A percentile compares a stretch with the other conserved stretches of the same genome.
phyloP scores from a whole-genome alignment of 2,113 vertebrate species.

The Paraplagusia blochii region DNA sequence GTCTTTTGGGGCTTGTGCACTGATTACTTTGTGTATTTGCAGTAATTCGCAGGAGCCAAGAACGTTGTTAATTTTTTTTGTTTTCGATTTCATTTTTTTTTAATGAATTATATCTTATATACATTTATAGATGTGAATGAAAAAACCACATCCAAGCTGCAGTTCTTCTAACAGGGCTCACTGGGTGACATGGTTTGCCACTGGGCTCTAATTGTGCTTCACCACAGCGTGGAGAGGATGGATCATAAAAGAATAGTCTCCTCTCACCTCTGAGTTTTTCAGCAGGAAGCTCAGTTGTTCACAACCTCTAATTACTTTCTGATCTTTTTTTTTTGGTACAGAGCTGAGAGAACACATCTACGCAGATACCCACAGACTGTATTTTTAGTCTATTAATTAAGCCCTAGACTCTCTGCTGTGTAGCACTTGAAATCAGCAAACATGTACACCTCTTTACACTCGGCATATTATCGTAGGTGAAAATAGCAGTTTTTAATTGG shows the following conservation, averaged over 20 bases:
- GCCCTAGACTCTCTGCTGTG: conserved; percentile 22
- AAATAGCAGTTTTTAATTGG: conserved; percentile 67
- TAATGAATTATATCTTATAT: background rate
- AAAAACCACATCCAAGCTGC: background rate
- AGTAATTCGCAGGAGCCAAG: too few species aligned
- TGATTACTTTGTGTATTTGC: too few species aligned
- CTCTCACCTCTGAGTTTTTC: conserved; percentile 27
- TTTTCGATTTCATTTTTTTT: background rate
- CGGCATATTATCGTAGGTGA: conserved; percentile 54
- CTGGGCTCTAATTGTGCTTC: background rate
- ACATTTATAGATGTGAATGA: background rate
- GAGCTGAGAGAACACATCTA: conserved; percentile 2
- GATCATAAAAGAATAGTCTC: conserved; percentile 45
- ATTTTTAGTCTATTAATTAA: conserved; percentile 38
- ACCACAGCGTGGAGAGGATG: conserved; percentile 31
- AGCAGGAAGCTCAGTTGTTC: conserved; percentile 28
- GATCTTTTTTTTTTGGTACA: conserved; percentile 3
- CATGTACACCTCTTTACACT: conserved; percentile 23
- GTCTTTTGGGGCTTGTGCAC: too few species aligned
- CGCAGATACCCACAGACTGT: background rate
- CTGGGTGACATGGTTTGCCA: conserved; percentile 11
- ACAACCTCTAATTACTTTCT: conserved; percentile 34
- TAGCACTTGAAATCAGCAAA: conserved; percentile 22
- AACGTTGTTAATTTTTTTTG: too few species aligned
- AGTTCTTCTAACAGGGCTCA: background rate